phyloP scores from a whole-genome alignment of 2,888 invertebrate genomes.

The Therioaphis trifolii region DNA sequence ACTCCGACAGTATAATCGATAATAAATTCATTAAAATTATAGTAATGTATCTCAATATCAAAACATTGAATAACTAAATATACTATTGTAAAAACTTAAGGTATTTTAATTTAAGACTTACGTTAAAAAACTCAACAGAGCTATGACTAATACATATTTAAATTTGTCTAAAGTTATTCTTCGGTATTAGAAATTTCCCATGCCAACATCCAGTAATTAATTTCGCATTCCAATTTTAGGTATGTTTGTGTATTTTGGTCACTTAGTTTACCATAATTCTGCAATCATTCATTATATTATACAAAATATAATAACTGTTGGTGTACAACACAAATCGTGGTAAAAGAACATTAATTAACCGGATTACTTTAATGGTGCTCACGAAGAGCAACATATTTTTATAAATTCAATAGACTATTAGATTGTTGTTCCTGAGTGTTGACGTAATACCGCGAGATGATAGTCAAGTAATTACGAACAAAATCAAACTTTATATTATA shows the following conservation, averaged over 20 bases:
- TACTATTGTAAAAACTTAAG: too few relatives aligned
- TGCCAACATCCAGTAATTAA: not conserved
- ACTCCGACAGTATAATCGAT: too few relatives aligned
- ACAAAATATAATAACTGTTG: not conserved
- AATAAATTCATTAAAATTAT: too few relatives aligned
- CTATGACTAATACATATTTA: too few relatives aligned
- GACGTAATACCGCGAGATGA: not conserved
- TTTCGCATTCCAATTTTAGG: not conserved
- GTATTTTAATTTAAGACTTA: too few relatives aligned
- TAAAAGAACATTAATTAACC: not conserved
- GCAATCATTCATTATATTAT: not conserved
- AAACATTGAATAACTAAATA: too few relatives aligned
- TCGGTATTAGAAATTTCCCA: too few relatives aligned
- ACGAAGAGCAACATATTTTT: not conserved
- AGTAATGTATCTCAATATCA: too few relatives aligned
- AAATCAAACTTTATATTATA: not conserved
- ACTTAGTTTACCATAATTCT: not conserved
- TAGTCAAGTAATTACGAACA: not conserved
- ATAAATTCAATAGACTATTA: not conserved
- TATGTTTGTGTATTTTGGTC: not conserved
- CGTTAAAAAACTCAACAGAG: too few relatives aligned
- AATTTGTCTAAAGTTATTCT: too few relatives aligned
- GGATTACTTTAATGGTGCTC: not conserved
- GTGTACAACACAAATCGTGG: slow-evolving; percentile 3
- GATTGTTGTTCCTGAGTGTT: not conserved